A percentile compares a stretch with the other conserved stretches of the same genome.
These are phyloP conservation scores for Oncorhynchus nerka DNA, from an alignment of 2,113 vertebrate genomes.

Conservation along the genomic window DNA sequence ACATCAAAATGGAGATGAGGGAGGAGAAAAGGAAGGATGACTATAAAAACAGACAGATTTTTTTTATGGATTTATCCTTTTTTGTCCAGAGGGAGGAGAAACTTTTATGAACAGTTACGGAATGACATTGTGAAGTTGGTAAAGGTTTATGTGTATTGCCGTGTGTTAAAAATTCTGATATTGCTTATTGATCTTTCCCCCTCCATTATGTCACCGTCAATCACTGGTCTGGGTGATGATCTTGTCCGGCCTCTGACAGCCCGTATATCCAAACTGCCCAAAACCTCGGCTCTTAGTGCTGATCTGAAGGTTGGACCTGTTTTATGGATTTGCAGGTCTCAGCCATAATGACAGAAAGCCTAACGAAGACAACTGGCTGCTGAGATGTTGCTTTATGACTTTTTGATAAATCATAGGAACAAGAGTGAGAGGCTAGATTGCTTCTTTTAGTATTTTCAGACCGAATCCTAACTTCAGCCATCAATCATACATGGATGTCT, in stretches of 20 bases:
- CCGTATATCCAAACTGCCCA: slow-evolving; percentile 57
- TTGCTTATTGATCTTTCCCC: slow-evolving; percentile 76
- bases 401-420: too few species aligned
- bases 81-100: slow-evolving; percentile 59
- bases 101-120: slow-evolving; percentile 71
- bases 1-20: slow-evolving; percentile 77
- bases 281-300: slow-evolving; percentile 50
- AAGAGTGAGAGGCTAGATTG: too few species aligned
- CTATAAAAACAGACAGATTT: slow-evolving; percentile 67
- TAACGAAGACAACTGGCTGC: too few species aligned
- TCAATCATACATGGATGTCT: too few species aligned
- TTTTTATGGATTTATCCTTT: slow-evolving; percentile 67
- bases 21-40: slow-evolving; percentile 25
- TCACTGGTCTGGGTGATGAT: slow-evolving; percentile 65
- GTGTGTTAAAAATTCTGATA: slow-evolving; percentile 74
- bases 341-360: background rate
- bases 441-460: too few species aligned
- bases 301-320: slow-evolving; percentile 54
- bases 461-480: too few species aligned
- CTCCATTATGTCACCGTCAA: slow-evolving; percentile 71
- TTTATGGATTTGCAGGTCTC: slow-evolving; percentile 54
- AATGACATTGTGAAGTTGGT: slow-evolving; percentile 79
- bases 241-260: slow-evolving; percentile 45
- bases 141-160: slow-evolving; percentile 71
- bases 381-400: too few species aligned